Conservation (phyloP, 2,797 vertebrate genomes). For the Babyrousa celebensis region DNA sequence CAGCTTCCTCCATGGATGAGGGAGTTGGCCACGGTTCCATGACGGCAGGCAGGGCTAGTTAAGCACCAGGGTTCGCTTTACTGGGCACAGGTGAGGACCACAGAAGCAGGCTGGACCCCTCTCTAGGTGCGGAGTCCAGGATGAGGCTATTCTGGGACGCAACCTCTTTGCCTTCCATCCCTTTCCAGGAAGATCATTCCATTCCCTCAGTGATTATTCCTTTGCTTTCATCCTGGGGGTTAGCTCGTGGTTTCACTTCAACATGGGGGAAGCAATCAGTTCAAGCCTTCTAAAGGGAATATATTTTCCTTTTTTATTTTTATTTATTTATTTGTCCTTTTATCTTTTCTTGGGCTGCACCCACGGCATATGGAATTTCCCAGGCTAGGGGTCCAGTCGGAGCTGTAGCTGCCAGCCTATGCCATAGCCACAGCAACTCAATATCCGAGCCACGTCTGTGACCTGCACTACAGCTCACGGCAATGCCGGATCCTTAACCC, state of each 20-base stretch:
- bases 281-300: too few species aligned
- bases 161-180: fast-evolving
- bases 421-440: too few species aligned
- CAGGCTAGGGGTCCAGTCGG: too few species aligned
- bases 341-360: too few species aligned
- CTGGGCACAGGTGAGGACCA: neutral
- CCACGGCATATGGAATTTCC: too few species aligned
- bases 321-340: too few species aligned
- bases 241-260: neutral
- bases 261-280: neutral
- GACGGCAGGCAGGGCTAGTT: neutral
- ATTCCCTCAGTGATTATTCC: neutral
- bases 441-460: too few species aligned
- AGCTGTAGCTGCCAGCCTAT: too few species aligned
- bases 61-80: neutral
- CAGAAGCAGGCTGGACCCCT: neutral
- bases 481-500: too few species aligned
- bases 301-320: too few species aligned
- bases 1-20: too few species aligned
- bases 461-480: too few species aligned
- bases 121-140: neutral
- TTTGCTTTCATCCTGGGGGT: neutral
- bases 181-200: neutral
- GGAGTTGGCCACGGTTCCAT: neutral
- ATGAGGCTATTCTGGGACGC: neutral